phyloP scores from a whole-genome alignment of 2,888 invertebrate genomes.

The Leptinotarsa tumamoca region DNA sequence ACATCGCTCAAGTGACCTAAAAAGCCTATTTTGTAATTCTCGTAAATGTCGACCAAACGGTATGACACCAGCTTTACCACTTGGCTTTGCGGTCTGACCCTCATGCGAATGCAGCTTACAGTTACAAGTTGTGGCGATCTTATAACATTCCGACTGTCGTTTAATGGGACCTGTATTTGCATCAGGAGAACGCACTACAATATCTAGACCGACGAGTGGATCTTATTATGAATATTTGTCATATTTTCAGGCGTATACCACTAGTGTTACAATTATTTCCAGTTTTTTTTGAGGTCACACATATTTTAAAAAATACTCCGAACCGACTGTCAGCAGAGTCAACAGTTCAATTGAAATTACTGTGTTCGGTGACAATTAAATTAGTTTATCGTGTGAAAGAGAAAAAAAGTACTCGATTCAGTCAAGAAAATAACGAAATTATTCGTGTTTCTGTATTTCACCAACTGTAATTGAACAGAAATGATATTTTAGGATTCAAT shows the following conservation, averaged over 20 bases:
- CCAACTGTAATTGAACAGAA: too few species aligned
- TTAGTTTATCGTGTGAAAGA: too few species aligned
- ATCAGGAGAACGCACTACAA: slow-evolving; percentile 32
- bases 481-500: too few species aligned
- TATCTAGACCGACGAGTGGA: background rate
- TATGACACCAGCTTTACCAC: slow-evolving; percentile 35
- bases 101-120: slow-evolving; percentile 50
- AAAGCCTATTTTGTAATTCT: slow-evolving; percentile 35
- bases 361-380: too few species aligned
- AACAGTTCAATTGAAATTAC: too few species aligned
- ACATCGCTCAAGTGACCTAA: slow-evolving; percentile 37
- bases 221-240: background rate
- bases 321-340: too few species aligned
- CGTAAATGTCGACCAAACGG: slow-evolving; percentile 39
- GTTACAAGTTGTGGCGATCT: slow-evolving; percentile 48
- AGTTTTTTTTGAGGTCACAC: background rate
- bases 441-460: too few species aligned
- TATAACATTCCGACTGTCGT: slow-evolving; percentile 53
- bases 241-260: background rate
- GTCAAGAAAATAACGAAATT: too few species aligned
- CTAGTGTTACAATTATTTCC: background rate
- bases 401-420: too few species aligned
- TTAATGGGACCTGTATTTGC: slow-evolving; percentile 44
- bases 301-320: too few species aligned
- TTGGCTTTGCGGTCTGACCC: slow-evolving; percentile 45